Base-by-base conservation (phyloP, 2,888 invertebrate genomes). In the Ichneumoninae sp. region DNA sequence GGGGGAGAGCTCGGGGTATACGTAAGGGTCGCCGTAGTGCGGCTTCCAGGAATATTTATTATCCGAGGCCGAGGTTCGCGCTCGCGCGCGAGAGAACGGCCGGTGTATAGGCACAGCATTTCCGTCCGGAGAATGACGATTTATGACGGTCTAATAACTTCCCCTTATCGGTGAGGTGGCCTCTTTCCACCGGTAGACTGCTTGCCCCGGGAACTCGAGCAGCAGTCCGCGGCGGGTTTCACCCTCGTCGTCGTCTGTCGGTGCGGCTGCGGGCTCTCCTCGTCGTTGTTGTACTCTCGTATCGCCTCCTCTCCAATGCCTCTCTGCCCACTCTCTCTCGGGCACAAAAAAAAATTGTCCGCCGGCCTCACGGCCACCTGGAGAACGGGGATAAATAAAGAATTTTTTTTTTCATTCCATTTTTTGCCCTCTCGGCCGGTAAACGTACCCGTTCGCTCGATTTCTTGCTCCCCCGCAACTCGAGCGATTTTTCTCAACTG, bases 81-180 rank as follows among this genome's bases (percentile, higher is more conserved):
- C 69, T 47, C 78, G 22, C 70, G 69, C 26, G 50, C 16, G 26
- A 22, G n/a, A 69, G 70, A 79, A 70, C 60, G 78, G 26, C 36
- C 36, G 63, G 60, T 79, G 81, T 79, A 74, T 85, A 85, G 85
- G 85, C 81, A 82, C 81, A 81, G 81, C 81, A 83, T 86, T 87
- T 87, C 86, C 86, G 85, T 78, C 79, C 85, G 78, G 57, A 83
- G 86, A 85, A 87, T 85, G 80, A 87, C 86, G 85, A 87, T 87
- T 87, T 85, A 87, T 87, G 83, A 83, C 86, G 80, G 85, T 86
- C 87, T 85, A 86, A 87, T 86, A 87, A 87, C 87, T 86, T 87
- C 83, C 86, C 82, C 83, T 83, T 86, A 87, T 87, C 86, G 63
- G 81, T 47, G 76, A 80, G 83, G 47, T 83, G 40, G 83, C 81